A percentile compares a stretch with the other conserved stretches of the same genome.
phyloP scores from a whole-genome alignment of 2,113 vertebrate species.

The Nanger granti region DNA sequence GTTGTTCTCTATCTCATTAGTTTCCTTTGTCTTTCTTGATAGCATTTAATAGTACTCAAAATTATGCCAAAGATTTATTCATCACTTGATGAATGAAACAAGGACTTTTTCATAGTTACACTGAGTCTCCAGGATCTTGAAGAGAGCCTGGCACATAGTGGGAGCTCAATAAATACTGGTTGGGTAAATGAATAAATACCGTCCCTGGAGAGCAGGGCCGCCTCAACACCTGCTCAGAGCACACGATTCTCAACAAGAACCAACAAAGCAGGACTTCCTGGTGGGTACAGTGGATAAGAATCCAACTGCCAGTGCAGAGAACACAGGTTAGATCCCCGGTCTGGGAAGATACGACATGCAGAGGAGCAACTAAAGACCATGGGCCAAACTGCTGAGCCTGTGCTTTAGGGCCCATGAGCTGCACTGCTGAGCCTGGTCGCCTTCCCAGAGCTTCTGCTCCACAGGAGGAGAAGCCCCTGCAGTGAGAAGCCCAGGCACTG shows the following conservation, averaged over 20 bases:
- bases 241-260: neutral
- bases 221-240: neutral
- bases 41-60: neutral
- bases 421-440: neutral
- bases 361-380: neutral
- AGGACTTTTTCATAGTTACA: neutral
- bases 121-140: neutral
- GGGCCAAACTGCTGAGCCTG: neutral
- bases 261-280: neutral
- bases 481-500: neutral
- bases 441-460: neutral
- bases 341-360: neutral
- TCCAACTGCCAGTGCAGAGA: neutral
- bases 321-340: neutral
- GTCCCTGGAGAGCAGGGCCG: neutral
- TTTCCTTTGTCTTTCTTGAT: neutral
- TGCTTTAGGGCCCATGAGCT: rapidly evolving
- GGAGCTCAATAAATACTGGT: neutral
- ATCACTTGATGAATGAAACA: neutral
- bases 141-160: neutral
- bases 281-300: neutral
- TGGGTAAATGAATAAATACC: neutral
- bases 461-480: neutral
- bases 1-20: neutral
- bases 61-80: neutral